Base-by-base conservation (phyloP, 2,888 invertebrate genomes). In the Tenthredo notha region DNA sequence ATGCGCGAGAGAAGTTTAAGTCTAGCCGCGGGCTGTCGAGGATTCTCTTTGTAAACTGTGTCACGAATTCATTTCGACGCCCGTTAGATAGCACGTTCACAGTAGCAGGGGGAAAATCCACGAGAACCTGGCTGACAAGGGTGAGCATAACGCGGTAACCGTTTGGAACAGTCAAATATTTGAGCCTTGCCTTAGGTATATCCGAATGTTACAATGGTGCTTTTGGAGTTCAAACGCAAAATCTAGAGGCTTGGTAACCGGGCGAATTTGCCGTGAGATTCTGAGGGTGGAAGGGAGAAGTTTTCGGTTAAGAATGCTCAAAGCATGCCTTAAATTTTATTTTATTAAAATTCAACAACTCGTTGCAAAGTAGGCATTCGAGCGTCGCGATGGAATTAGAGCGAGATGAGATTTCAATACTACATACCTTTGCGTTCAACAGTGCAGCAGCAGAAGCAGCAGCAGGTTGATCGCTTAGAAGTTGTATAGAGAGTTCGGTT, bases 161-260 rank as follows among this genome's bases (percentile, higher is more conserved):
- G 83, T 83, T 83, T 70, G 83, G 83, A 83, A 83, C 83, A 83
- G 83, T 83, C 83, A 83, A 83, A 83, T 83, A 83, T 83, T 83
- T 83, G 83, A 67, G 47, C 70, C 83, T 29, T 67, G 83, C 47
- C 58, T 83, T 83, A 50, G 83, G 83, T 67, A 29, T 77, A 80
- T 80, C 58, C 33, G 80, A 80, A 80, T 80, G 80, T 80, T 50
- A 83, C 83, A 83, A 70, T 83, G 83, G 83, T 50, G 67, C 47
- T 70, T 47, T 70, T 47, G 43, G 50, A 65, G 83, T 83, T 83
- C 67, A 83, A 83, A 83, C 83, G 70, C 25, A 47, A 83, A 67
- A 15, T 70, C 33, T 70, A 25, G 43, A 80, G 83, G 67, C 40
- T 80, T 29, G 29, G 43, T n/a, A 21, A 54, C 21, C 3, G 21